These are phyloP conservation scores for Channa maculata DNA, from an alignment of 2,113 vertebrate genomes.

Conservation along the genomic window DNA sequence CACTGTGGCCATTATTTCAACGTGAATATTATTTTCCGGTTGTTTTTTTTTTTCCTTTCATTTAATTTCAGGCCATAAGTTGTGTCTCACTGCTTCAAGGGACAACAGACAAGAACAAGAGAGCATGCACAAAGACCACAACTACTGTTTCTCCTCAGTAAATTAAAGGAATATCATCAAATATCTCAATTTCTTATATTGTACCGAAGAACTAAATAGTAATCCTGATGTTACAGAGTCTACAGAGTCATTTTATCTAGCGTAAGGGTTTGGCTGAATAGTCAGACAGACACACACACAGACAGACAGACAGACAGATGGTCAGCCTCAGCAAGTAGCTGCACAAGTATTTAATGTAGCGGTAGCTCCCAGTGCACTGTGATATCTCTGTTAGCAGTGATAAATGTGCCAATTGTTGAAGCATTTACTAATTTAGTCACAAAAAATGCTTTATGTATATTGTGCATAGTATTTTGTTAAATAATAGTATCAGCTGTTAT, in stretches of 20 bases:
- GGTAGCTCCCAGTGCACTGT: constrained; percentile 84
- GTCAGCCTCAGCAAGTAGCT: constrained; percentile 75
- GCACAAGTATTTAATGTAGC: constrained; percentile 88
- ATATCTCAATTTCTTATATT: constrained; percentile 67
- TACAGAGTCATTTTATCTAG: constrained; percentile 39
- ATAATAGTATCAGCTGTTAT: constrained; percentile 77
- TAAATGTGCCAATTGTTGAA: constrained; percentile 96
- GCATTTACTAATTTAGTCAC: constrained; percentile 88
- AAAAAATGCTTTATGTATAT: constrained; percentile 90
- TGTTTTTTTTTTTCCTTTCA: constrained; percentile 1
- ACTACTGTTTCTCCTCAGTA: constrained; percentile 74
- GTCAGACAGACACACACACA: constrained; percentile 33
- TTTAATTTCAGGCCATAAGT: constrained; percentile 43
- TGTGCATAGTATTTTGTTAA: constrained; percentile 92
- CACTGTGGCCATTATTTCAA: background rate
- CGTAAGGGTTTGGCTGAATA: constrained; percentile 30
- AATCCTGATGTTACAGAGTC: constrained; percentile 37
- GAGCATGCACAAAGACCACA: constrained; percentile 80
- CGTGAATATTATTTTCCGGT: constrained; percentile 18
- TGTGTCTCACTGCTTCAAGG: constrained; percentile 34
- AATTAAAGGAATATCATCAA: constrained; percentile 51
- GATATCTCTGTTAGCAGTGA: constrained; percentile 87
- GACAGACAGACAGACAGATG: constrained; percentile 1
- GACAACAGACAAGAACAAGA: constrained; percentile 48
- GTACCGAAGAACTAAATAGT: constrained; percentile 60